These are phyloP conservation scores for Etheostoma nigrum DNA, from an alignment of 2,797 vertebrate genomes.

Conservation along the genomic window DNA sequence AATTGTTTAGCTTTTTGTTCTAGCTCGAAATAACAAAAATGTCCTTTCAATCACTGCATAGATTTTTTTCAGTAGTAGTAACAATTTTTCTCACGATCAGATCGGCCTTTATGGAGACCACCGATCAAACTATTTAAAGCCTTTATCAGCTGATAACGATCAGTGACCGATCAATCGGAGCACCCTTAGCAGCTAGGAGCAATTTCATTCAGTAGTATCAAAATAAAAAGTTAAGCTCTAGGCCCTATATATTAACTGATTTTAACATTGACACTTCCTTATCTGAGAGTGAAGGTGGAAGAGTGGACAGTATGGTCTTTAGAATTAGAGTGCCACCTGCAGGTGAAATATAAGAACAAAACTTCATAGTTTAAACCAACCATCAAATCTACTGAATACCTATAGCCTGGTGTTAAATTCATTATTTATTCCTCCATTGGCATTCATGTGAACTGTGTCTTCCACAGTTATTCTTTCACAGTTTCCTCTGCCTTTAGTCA, in stretches of 20 bases:
- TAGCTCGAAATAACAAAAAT: too few relatives aligned
- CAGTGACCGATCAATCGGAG: too few relatives aligned
- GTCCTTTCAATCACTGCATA: too few relatives aligned
- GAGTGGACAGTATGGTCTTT: not conserved
- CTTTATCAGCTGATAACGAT: too few relatives aligned
- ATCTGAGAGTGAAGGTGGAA: not conserved
- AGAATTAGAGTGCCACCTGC: slow-evolving; percentile 58
- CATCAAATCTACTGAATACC: not conserved
- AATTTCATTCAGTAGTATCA: not conserved
- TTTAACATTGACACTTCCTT: not conserved
- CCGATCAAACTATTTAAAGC: too few relatives aligned
- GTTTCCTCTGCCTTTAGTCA: not conserved
- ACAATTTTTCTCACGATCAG: too few relatives aligned
- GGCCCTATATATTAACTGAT: not conserved
- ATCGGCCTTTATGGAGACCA: too few relatives aligned
- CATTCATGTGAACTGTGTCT: not conserved
- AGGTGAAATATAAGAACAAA: slow-evolving; percentile 38
- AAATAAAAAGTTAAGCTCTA: slow-evolving; percentile 8
- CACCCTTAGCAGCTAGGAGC: not conserved
- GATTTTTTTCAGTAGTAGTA: too few relatives aligned
- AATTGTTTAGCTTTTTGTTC: too few relatives aligned
- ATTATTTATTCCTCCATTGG: not conserved
- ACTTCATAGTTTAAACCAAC: too few relatives aligned
- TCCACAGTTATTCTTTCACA: not conserved
- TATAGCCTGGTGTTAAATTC: not conserved